These are phyloP conservation scores for Tuta absoluta DNA, from an alignment of 2,888 invertebrate species.

Conservation along the genomic window DNA sequence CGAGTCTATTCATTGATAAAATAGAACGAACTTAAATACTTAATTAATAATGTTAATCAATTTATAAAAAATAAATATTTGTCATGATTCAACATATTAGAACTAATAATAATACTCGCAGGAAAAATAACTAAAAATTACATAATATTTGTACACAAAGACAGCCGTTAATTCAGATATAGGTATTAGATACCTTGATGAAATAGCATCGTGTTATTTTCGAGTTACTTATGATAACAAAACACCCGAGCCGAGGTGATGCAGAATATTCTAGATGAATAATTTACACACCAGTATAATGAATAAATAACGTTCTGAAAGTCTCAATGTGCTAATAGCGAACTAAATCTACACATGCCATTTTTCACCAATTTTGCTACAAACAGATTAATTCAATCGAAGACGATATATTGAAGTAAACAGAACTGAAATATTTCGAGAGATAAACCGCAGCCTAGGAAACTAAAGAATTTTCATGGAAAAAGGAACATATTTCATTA, in stretches of 20 bases:
- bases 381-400: no score
- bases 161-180: conserved; percentile 56
- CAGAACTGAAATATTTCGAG: no score
- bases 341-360: not conserved
- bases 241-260: conserved; percentile 52
- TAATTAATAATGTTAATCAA: conserved; percentile 42
- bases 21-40: conserved; percentile 38
- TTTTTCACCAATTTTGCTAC: no score
- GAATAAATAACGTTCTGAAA: conserved; percentile 9
- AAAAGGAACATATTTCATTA: no score
- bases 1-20: conserved; percentile 34
- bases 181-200: conserved; percentile 59
- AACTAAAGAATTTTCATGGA: no score
- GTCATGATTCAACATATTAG: conserved; percentile 73
- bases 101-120: conserved; percentile 71
- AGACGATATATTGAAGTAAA: no score
- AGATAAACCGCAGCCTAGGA: no score
- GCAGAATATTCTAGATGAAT: conserved; percentile 30
- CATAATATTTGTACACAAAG: conserved; percentile 61
- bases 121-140: conserved; percentile 42
- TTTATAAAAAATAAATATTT: conserved; percentile 70
- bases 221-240: conserved; percentile 35
- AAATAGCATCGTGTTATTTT: conserved; percentile 28
- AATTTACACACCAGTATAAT: conserved; percentile 26
- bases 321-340: not conserved